Conservation (phyloP, 2,113 vertebrate species). For the Mus pahari region DNA sequence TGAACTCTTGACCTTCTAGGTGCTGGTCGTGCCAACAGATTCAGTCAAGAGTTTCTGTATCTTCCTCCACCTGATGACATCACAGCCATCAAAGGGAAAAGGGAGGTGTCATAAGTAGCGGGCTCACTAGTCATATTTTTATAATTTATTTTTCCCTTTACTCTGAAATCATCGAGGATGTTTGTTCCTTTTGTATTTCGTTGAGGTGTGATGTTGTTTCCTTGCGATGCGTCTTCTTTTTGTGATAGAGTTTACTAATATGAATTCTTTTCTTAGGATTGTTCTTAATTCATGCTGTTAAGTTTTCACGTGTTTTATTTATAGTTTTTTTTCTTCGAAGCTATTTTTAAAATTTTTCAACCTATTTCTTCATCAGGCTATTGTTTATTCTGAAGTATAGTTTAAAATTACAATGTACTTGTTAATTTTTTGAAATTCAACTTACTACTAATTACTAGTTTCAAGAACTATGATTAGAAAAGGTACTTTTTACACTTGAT, state of each 20-base stretch:
- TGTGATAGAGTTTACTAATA: not conserved
- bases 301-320: not conserved
- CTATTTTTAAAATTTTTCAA: not conserved
- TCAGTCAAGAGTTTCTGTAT: not conserved
- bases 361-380: not conserved
- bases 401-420: not conserved
- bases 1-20: not conserved
- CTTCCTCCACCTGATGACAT: not conserved
- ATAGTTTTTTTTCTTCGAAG: not conserved
- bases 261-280: not conserved
- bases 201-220: not conserved
- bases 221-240: not conserved
- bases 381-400: not conserved
- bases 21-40: not conserved
- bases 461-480: not conserved
- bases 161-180: not conserved
- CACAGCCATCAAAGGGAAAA: not conserved
- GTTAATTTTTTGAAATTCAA: not conserved
- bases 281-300: not conserved
- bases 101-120: not conserved
- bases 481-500: too few species aligned
- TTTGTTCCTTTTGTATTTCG: not conserved
- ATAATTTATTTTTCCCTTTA: not conserved
- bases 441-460: not conserved
- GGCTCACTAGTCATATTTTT: not conserved